These are phyloP conservation scores for Delphinus delphis DNA, from an alignment of 2,113 vertebrate species.

Conservation along the genomic window DNA sequence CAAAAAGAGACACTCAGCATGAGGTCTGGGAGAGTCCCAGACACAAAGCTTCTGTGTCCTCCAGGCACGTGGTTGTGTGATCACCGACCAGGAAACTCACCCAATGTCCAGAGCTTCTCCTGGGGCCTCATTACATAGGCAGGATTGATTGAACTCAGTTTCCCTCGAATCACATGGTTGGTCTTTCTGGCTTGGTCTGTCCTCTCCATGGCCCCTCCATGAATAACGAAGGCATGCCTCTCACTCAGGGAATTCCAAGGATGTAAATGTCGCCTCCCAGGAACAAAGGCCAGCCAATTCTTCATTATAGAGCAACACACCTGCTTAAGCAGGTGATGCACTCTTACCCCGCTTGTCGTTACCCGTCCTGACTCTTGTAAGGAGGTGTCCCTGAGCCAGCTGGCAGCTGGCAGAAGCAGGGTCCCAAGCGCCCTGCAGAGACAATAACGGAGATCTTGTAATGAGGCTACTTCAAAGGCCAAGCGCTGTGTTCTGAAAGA, in stretches of 20 bases:
- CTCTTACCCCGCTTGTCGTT: background rate
- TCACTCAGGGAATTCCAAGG: background rate
- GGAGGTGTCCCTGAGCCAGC: background rate
- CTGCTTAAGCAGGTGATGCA: rapidly evolving
- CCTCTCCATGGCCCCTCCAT: too few relatives aligned
- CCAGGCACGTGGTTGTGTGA: rapidly evolving
- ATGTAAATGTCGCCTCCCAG: background rate
- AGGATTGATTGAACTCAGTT: rapidly evolving
- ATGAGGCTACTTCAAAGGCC: background rate
- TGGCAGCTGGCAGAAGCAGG: background rate
- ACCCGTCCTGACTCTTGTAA: background rate
- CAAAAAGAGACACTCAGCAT: rapidly evolving
- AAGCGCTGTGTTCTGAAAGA: background rate
- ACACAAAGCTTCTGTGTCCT: rapidly evolving
- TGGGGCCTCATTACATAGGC: too few relatives aligned
- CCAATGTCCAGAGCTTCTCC: rapidly evolving
- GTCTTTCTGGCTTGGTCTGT: background rate
- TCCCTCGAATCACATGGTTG: rapidly evolving
- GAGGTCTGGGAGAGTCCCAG: background rate
- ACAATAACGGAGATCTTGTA: rapidly evolving
- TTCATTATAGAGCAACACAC: too few relatives aligned
- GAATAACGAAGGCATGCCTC: rapidly evolving
- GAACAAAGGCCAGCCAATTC: background rate
- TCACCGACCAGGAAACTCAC: rapidly evolving
- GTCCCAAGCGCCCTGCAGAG: background rate